Evolutionary conservation across 2,113 vertebrate species (phyloP), one percentile per base, ranked within the genome.

Genomic region (Ploceus nigricollis): DNA sequence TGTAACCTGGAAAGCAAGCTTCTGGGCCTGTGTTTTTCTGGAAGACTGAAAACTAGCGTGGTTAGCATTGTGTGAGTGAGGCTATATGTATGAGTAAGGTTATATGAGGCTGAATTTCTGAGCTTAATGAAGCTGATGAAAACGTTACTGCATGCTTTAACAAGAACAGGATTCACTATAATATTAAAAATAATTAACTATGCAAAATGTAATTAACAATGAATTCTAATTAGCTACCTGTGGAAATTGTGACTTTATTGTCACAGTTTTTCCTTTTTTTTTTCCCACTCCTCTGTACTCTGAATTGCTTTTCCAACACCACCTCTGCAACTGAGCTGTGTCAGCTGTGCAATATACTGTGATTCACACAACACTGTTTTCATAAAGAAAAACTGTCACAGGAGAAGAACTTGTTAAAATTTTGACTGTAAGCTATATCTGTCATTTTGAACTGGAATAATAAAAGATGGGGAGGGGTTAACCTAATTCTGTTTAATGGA

Each of bases 131-230:
- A 90, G 30, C 10, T 3, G 6, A 54, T 61, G 39, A 78, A 87
- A 93, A 78, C 0, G 1, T 50, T 89, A 69, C 35, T 40, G 33
- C 45, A 71, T 51, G 33, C 56, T 87, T 78, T 79, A 85, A 82
- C 28, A 65, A 73, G 69, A 47, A 57, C 25, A 1, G 30, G 72
- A 75, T 60, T 84, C 23, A n/a, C 17, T 57, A 23, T 35, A 50
- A 58, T 86, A 86, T 65, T 61, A 86, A 83, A 89, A 93, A 89
- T 81, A 70, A 94, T 92, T 93, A 94, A 86, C 88, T 68, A 57
- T 66, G 76, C 47, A 94, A 90, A 94, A 84, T 91, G 48, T 96
- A 94, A 95, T 94, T 95, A 97, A 95, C 44, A 78, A 51, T 24
- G n/a, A 68, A 71, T 90, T 87, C 42, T 84, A 89, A 92, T 94